phyloP scores from a whole-genome alignment of 2,888 invertebrate species.

The Eulithis testata region DNA sequence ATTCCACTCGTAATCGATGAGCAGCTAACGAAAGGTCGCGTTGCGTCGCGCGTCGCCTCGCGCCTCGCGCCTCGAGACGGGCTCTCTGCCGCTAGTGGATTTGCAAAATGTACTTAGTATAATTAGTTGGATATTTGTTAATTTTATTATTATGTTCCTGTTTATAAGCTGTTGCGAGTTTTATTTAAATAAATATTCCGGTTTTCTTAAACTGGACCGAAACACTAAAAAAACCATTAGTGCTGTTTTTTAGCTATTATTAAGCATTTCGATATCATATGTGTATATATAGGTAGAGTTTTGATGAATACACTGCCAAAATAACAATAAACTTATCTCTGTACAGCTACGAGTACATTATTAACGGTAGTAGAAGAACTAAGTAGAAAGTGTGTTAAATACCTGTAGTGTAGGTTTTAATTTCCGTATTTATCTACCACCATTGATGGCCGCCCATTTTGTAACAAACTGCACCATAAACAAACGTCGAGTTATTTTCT shows the following conservation, averaged over 20 bases:
- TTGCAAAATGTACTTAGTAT: slow-evolving; percentile 58
- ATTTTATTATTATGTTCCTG: slow-evolving; percentile 75
- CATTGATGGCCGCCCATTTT: no score
- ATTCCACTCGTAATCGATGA: slow-evolving; percentile 55
- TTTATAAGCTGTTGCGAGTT: slow-evolving; percentile 51
- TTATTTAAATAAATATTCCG: slow-evolving; percentile 19
- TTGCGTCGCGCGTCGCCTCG: no score
- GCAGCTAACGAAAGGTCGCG: slow-evolving; percentile 1
- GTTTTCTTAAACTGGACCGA: no score
- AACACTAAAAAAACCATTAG: slow-evolving; percentile 28
- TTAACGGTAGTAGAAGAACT: slow-evolving; percentile 1
- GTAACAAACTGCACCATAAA: no score
- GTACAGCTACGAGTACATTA: background rate
- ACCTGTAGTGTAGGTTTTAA: background rate
- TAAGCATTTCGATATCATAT: background rate
- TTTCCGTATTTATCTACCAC: no score
- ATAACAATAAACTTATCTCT: background rate
- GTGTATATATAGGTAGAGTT: slow-evolving; percentile 3
- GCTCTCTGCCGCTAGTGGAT: slow-evolving; percentile 43
- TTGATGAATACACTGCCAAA: slow-evolving; percentile 2
- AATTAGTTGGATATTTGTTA: slow-evolving; percentile 70
- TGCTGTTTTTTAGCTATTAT: slow-evolving; percentile 16
- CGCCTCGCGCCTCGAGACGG: background rate
- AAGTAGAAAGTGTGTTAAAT: slow-evolving; percentile 6
- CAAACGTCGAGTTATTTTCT: no score